phyloP scores from a whole-genome alignment of 2,113 vertebrate species.

The Puma concolor region DNA sequence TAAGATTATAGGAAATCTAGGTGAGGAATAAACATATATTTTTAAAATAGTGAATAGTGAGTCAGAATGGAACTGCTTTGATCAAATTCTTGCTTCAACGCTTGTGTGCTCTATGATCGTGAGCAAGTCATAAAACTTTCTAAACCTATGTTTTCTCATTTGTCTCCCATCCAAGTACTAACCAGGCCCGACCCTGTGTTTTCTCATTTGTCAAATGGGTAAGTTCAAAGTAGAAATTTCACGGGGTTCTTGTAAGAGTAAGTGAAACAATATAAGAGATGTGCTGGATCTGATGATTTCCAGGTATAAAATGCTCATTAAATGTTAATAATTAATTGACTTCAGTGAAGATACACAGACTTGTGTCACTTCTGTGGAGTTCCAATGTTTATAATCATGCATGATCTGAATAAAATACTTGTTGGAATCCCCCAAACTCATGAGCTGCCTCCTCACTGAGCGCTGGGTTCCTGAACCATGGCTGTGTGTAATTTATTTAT shows the following conservation, averaged over 20 bases:
- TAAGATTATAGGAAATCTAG: not conserved
- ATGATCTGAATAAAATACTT: not conserved
- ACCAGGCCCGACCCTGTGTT: not conserved
- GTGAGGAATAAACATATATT: not conserved
- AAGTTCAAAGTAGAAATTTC: not conserved
- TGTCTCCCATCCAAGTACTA: not conserved
- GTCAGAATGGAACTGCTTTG: not conserved
- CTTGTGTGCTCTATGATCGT: not conserved
- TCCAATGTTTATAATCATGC: not conserved
- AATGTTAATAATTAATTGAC: not conserved
- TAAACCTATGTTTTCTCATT: conserved; percentile 23
- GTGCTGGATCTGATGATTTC: not conserved
- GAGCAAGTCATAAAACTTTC: not conserved
- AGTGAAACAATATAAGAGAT: not conserved
- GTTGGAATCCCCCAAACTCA: not conserved
- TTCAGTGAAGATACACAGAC: not conserved
- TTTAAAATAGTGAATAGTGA: not conserved
- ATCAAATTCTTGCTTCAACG: not conserved
- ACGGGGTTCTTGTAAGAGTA: not conserved
- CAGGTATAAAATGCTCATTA: not conserved
- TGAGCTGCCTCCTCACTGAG: not conserved
- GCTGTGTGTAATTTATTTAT: not conserved
- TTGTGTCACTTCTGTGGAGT: not conserved
- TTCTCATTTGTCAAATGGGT: not conserved
- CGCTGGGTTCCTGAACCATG: not conserved